Evolutionary conservation across 2,113 vertebrate genomes (phyloP).

Genomic region (Ciconia maguari): DNA sequence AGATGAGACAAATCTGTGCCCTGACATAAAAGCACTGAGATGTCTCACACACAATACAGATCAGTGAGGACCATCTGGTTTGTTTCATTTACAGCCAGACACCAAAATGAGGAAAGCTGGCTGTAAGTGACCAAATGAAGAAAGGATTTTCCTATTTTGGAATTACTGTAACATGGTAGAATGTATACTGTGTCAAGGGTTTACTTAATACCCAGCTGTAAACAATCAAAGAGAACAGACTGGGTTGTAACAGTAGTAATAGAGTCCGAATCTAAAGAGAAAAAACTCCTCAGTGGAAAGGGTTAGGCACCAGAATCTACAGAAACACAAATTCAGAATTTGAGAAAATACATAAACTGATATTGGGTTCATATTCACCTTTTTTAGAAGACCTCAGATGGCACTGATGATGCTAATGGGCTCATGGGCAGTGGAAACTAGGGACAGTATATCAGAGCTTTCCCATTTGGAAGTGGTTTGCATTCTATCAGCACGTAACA

Average conservation of each 20-base stretch:
- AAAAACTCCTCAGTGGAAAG: not conserved
- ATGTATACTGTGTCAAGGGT: not conserved
- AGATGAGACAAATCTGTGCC: constrained; percentile 48
- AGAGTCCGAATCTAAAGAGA: not conserved
- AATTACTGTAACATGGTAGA: not conserved
- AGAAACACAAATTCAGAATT: not conserved
- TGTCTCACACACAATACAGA: constrained; percentile 21
- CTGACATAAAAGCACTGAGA: constrained; percentile 45
- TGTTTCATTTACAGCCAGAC: constrained; percentile 35
- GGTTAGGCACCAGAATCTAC: not conserved
- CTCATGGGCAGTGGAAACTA: not conserved
- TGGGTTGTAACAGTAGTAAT: not conserved
- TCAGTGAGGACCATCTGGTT: constrained; percentile 56
- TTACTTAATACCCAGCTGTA: not conserved
- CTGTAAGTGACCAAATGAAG: not conserved
- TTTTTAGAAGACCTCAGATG: not conserved
- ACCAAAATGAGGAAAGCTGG: constrained; percentile 18
- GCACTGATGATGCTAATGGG: not conserved
- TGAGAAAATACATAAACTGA: not conserved
- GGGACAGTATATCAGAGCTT: not conserved
- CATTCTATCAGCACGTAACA: not conserved
- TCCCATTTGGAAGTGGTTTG: not conserved
- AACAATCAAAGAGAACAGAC: not conserved
- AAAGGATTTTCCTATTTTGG: constrained; percentile 16
- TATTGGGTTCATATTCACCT: not conserved